Percentiles rank a stretch among this genome's conserved stretches.
phyloP scores from a whole-genome alignment of 1,140 invertebrate species.

The Drosophila kohkoa region DNA sequence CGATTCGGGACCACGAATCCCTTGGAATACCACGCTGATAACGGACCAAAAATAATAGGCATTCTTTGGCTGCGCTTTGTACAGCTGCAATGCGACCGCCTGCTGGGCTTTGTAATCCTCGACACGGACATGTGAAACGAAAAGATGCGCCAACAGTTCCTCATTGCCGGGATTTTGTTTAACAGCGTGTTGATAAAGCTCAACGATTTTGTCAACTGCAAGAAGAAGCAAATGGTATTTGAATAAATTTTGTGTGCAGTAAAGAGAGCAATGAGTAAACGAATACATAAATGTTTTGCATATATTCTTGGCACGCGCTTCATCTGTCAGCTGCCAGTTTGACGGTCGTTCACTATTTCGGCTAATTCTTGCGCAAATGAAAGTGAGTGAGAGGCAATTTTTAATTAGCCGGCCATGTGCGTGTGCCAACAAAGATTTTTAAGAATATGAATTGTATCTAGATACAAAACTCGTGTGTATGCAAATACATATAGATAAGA shows the following conservation, averaged over 20 bases:
- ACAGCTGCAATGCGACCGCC: constrained; percentile 93
- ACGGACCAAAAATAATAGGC: constrained; percentile 99
- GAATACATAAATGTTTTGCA: constrained; percentile 3
- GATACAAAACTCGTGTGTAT: background rate
- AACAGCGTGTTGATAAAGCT: constrained; percentile 95
- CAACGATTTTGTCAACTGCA: constrained; percentile 94
- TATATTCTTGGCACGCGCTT: constrained; percentile 62
- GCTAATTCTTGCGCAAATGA: constrained; percentile 44
- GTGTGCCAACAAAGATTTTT: constrained; percentile 71
- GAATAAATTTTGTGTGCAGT: too few relatives aligned
- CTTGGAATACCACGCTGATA: constrained; percentile 96
- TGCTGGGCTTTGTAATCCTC: constrained; percentile 97
- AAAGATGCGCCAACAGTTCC: constrained; percentile 96
- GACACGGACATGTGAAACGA: constrained; percentile 97
- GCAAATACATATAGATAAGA: background rate
- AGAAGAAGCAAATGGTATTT: constrained; percentile 49
- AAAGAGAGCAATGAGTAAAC: background rate
- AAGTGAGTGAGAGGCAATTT: constrained; percentile 54
- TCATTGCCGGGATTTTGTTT: constrained; percentile 95
- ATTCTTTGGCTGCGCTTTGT: constrained; percentile 96
- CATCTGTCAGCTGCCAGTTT: background rate
- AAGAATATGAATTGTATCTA: constrained; percentile 65
- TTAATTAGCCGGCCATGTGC: constrained; percentile 61
- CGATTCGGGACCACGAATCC: constrained; percentile 84
- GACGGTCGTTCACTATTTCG: constrained; percentile 11